Conservation (phyloP, 2,113 vertebrate species). For the Sinocyclocheilus anophthalmus region DNA sequence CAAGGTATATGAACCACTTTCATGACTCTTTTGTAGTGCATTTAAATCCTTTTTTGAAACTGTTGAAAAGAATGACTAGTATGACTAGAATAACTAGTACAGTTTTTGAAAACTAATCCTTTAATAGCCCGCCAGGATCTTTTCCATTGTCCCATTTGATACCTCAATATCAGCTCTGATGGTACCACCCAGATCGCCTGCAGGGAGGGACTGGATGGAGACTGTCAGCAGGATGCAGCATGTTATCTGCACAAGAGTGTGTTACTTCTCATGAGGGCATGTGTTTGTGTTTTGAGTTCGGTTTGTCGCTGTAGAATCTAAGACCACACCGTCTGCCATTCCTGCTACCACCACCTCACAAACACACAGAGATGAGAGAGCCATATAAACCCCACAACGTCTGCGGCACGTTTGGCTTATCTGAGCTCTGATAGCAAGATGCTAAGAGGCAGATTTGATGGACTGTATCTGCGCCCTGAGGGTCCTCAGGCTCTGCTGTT, state of each 20-base stretch:
- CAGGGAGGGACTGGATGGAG: constrained; percentile 23
- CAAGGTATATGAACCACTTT: no score
- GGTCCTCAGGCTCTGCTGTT: constrained; percentile 21
- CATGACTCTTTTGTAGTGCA: no score
- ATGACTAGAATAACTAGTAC: no score
- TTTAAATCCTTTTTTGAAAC: neutral
- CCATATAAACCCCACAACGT: constrained; percentile 18
- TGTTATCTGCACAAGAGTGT: constrained; percentile 37
- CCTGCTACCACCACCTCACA: constrained; percentile 15
- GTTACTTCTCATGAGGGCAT: constrained; percentile 35
- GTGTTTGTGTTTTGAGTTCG: constrained; percentile 32
- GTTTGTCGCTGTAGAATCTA: constrained; percentile 32
- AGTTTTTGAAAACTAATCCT: neutral
- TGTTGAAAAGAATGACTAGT: neutral
- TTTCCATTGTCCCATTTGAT: constrained; percentile 34
- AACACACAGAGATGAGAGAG: constrained; percentile 22
- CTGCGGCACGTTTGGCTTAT: constrained; percentile 41
- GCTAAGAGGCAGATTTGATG: constrained; percentile 21
- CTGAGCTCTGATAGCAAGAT: constrained; percentile 47
- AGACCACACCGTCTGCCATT: constrained; percentile 49
- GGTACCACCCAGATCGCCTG: constrained; percentile 10
- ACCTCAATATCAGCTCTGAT: neutral
- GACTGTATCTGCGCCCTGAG: constrained; percentile 18
- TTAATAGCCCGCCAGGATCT: neutral
- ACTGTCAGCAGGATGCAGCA: constrained; percentile 15